Conservation (phyloP, 1,140 invertebrate species). For the Nasonia vitripennis region DNA sequence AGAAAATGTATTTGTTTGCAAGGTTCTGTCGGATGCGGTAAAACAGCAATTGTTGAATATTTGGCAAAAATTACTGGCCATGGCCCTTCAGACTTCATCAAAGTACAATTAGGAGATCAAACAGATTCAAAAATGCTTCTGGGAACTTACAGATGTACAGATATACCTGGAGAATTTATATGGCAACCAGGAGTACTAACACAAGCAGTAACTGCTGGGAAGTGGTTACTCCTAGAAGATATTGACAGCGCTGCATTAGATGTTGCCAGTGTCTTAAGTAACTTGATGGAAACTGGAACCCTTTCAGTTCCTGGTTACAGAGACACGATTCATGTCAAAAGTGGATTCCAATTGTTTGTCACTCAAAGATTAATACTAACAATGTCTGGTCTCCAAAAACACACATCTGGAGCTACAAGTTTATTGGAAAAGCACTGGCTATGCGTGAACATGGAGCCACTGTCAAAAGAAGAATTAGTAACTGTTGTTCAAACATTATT, state of each 20-base stretch:
- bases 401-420: slow-evolving; percentile 79
- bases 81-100: slow-evolving; percentile 78
- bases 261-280: slow-evolving; percentile 90
- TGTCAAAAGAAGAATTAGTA: slow-evolving; percentile 84
- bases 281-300: slow-evolving; percentile 89
- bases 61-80: slow-evolving; percentile 87
- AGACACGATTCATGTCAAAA: slow-evolving; percentile 84
- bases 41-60: slow-evolving; percentile 93
- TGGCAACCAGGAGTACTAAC: slow-evolving; percentile 96
- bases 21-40: slow-evolving; percentile 95
- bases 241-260: slow-evolving; percentile 95
- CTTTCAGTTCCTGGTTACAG: slow-evolving; percentile 91
- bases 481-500: slow-evolving; percentile 82
- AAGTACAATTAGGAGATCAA: slow-evolving; percentile 97
- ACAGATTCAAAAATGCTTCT: slow-evolving; percentile 97
- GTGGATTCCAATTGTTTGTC: slow-evolving; percentile 93
- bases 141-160: slow-evolving; percentile 96
- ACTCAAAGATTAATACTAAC: slow-evolving; percentile 83
- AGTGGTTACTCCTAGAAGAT: slow-evolving; percentile 97
- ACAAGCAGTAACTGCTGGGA: slow-evolving; percentile 89
- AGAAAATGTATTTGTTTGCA: slow-evolving; percentile 88
- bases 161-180: slow-evolving; percentile 96
- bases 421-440: slow-evolving; percentile 89
- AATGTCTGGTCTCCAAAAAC: slow-evolving; percentile 78
- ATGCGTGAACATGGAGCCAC: slow-evolving; percentile 87